A percentile compares a stretch with the other conserved stretches of the same genome.
phyloP scores from a whole-genome alignment of 2,113 vertebrate genomes.

The Oryzias javanicus region DNA sequence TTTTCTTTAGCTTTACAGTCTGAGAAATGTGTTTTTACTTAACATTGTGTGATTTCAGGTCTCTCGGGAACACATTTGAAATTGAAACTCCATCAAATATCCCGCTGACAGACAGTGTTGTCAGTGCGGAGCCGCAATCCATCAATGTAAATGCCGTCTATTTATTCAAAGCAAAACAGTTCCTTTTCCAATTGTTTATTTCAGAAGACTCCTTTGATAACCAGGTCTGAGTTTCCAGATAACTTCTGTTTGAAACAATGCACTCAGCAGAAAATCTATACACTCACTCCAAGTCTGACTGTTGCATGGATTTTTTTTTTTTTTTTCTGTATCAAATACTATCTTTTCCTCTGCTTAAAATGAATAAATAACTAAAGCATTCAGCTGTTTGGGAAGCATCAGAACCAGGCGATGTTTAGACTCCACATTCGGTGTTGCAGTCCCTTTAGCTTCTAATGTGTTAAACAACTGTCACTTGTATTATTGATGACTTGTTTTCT shows the following conservation, averaged over 20 bases:
- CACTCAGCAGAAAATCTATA: constrained; percentile 23
- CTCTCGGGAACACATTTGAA: constrained; percentile 8
- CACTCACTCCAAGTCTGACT: background rate
- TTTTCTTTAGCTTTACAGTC: background rate
- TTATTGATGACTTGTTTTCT: constrained; percentile 19
- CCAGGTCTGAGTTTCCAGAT: constrained; percentile 18
- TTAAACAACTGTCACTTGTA: constrained; percentile 8
- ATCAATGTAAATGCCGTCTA: constrained; percentile 45
- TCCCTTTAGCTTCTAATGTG: constrained; percentile 10
- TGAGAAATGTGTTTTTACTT: constrained; percentile 9
- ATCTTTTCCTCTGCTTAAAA: background rate
- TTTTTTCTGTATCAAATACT: background rate
- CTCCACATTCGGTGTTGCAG: constrained; percentile 11
- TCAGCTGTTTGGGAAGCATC: no score
- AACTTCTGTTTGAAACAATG: constrained; percentile 28
- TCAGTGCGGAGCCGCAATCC: constrained; percentile 49
- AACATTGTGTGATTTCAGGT: constrained; percentile 16
- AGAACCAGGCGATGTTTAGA: constrained; percentile 17
- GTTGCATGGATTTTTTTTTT: background rate
- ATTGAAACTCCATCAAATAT: constrained; percentile 44
- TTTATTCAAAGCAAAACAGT: constrained; percentile 25
- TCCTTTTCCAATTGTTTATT: constrained; percentile 32
- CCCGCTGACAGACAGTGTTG: constrained; percentile 52
- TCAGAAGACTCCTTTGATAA: constrained; percentile 44
- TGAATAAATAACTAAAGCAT: background rate